Base-by-base conservation (phyloP, 2,888 invertebrate species). In the Apoda limacodes region DNA sequence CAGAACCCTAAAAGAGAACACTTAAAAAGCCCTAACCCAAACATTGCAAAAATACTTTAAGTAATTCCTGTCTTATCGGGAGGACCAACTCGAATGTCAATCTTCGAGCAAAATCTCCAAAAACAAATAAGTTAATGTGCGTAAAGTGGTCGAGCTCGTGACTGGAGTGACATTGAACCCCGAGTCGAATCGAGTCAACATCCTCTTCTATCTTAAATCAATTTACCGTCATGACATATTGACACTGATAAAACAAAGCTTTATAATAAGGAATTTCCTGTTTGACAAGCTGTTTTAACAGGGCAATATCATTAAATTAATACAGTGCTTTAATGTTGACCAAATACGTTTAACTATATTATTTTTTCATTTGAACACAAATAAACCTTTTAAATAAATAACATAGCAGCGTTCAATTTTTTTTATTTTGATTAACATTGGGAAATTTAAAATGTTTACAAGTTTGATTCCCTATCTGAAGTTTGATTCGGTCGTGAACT, bases 61-160 rank as follows among this genome's bases (percentile, higher is more conserved):
- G 42, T 40, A 48, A 50, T 52, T 49, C 39, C 45, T 48, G 46
- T 37, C 46, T 60, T 63, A 63, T 61, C 62, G 43, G 35, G 35
- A 48, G 49, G 51, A 53, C 50, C 49, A 50, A 52, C 46, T 50
- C 42, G 47, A 52, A 50, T 54, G 59, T 61, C 60, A 67, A 50
- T 55, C 58, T 55, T 65, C 67, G 65, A 60, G 52, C 50, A 56
- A 63, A 63, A 62, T 60, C 55, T 59, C 55, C 58, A 45, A 67
- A 67, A 69, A 68, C 62, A 67, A 72, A 70, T 70, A 61, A 60
- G 61, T 61, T 65, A 65, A 64, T 64, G 62, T 60, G 57, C 61
- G 58, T 60, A 63, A 70, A 74, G 71, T 67, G 72, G 67, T 49
- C 61, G 48, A 42, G 61, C 54, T 74, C 78, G 78, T 78, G 78